Percentiles rank a stretch among this genome's conserved stretches.
Evolutionary conservation across 2,797 vertebrate genomes (phyloP).

Genomic region (Centropyge bicolor): DNA sequence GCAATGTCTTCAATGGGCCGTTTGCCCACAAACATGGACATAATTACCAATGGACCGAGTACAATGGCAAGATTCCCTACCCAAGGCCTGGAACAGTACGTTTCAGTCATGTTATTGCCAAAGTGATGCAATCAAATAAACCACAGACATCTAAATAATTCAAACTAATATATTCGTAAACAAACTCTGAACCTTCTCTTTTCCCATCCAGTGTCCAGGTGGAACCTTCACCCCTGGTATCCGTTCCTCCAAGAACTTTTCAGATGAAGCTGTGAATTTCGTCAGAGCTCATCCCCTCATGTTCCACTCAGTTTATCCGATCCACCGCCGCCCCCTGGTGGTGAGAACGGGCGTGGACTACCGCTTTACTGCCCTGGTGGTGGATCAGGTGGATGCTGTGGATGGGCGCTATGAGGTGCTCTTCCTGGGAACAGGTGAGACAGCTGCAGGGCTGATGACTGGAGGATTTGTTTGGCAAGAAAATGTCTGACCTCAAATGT

Average conservation of each 20-base stretch:
- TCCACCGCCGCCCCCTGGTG: constrained; percentile 89
- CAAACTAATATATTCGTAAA: not conserved
- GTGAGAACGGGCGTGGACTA: constrained; percentile 88
- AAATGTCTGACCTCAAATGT: not conserved
- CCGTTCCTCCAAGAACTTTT: constrained; percentile 88
- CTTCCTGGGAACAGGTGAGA: constrained; percentile 89
- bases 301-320: constrained; percentile 88
- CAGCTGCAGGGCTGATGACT: not conserved
- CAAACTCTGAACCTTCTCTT: not conserved
- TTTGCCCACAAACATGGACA: constrained; percentile 92
- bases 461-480: not conserved
- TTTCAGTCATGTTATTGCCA: constrained; percentile 25
- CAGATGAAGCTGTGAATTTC: constrained; percentile 90
- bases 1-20: constrained; percentile 91
- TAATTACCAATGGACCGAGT: constrained; percentile 91
- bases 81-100: constrained; percentile 90
- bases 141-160: not conserved
- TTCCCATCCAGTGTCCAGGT: constrained; percentile 86
- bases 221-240: constrained; percentile 89
- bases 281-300: constrained; percentile 90
- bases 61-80: constrained; percentile 90
- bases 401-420: constrained; percentile 91
- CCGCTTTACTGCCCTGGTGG: constrained; percentile 88
- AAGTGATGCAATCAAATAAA: not conserved
- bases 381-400: constrained; percentile 90